Evolutionary conservation across 2,888 invertebrate species (phyloP).

Genomic region (Tiliacea aurago): DNA sequence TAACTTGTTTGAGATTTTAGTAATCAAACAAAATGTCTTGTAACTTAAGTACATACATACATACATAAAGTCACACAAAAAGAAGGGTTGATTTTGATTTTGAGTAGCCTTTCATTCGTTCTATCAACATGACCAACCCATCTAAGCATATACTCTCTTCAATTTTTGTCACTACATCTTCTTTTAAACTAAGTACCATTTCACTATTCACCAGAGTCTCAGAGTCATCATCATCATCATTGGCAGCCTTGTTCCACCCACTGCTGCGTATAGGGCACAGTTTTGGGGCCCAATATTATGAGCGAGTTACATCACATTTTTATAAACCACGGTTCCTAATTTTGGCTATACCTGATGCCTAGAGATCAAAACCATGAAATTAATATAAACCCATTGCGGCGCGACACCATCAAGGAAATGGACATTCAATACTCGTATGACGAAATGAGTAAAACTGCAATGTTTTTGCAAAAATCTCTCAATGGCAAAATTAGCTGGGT

Average conservation of each 20-base stretch:
- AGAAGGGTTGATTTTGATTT: too few relatives aligned
- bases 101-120: too few relatives aligned
- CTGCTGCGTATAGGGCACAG: background rate
- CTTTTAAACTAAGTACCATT: background rate
- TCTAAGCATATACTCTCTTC: too few relatives aligned
- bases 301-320: background rate
- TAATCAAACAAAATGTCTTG: background rate
- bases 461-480: background rate
- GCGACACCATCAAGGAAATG: background rate
- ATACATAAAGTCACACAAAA: too few relatives aligned
- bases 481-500: background rate
- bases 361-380: slow-evolving; percentile 3
- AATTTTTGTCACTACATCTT: too few relatives aligned
- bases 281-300: background rate
- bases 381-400: background rate
- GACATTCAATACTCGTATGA: background rate
- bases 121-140: too few relatives aligned
- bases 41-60: background rate
- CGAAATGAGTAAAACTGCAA: background rate
- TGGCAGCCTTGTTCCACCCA: too few relatives aligned
- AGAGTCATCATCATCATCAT: too few relatives aligned
- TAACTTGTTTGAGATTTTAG: background rate
- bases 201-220: background rate
- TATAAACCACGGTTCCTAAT: background rate
- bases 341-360: background rate